phyloP scores from a whole-genome alignment of 2,797 vertebrate genomes.

The Otolemur crassicaudatus region DNA sequence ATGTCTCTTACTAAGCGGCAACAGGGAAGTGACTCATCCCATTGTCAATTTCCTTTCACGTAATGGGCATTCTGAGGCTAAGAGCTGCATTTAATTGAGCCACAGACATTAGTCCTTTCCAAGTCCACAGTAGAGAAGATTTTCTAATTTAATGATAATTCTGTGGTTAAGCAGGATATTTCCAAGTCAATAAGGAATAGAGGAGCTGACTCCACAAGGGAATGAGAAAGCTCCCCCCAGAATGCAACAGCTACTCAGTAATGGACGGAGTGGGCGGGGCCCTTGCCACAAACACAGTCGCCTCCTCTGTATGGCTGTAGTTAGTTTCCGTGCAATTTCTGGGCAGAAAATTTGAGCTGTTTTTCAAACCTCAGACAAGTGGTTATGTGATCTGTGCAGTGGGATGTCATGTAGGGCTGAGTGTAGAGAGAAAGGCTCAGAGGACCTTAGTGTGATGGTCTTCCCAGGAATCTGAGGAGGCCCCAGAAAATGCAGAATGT shows the following conservation, averaged over 20 bases:
- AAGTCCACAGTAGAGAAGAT: constrained; percentile 20
- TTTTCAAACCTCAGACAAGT: not conserved
- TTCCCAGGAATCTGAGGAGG: not conserved
- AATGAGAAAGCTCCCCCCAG: not conserved
- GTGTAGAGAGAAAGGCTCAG: not conserved
- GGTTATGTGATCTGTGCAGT: not conserved
- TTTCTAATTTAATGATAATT: constrained; percentile 55
- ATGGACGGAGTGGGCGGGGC: not conserved
- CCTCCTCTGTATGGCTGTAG: not conserved
- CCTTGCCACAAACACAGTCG: rapidly evolving
- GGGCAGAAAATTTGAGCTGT: not conserved
- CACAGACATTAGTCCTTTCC: not conserved
- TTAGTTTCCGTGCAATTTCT: constrained; percentile 37
- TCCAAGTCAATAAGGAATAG: constrained; percentile 24
- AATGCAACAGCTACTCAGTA: not conserved
- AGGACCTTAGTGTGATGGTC: not conserved
- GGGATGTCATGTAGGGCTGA: not conserved
- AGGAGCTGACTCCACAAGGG: not conserved
- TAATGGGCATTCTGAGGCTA: not conserved
- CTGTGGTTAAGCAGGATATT: not conserved
- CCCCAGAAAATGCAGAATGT: not conserved
- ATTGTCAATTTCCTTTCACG: not conserved
- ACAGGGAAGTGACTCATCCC: not conserved
- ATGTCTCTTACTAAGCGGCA: not conserved
- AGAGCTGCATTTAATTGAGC: constrained; percentile 19